Conservation (phyloP, 1,140 invertebrate genomes). For the Mizuhopecten yessoensis region DNA sequence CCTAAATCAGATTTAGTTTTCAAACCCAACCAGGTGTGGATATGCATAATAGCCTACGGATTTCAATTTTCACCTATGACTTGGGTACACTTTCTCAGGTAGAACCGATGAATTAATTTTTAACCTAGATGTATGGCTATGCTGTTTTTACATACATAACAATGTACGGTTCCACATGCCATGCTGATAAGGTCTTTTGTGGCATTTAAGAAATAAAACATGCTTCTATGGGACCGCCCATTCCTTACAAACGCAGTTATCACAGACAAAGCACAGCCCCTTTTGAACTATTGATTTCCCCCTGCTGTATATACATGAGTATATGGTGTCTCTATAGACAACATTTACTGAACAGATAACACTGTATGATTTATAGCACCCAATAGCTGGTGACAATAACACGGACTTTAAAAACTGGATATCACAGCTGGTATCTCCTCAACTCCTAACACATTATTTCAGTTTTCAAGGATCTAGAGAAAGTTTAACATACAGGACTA, state of each 20-base stretch:
- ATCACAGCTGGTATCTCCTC: background rate
- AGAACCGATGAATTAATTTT: background rate
- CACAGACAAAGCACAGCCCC: constrained; percentile 29
- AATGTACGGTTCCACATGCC: background rate
- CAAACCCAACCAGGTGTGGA: constrained; percentile 21
- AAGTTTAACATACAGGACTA: background rate
- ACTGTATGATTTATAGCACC: background rate
- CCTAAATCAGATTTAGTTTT: constrained; percentile 13
- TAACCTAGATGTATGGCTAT: background rate
- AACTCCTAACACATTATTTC: background rate
- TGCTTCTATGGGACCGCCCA: background rate
- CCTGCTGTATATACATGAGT: constrained; percentile 23
- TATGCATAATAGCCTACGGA: background rate
- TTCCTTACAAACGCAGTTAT: constrained; percentile 11
- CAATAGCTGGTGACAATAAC: background rate
- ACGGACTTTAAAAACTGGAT: background rate
- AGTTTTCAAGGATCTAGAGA: constrained; percentile 17
- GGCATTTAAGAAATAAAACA: constrained; percentile 30
- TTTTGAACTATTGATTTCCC: constrained; percentile 19
- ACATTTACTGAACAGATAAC: constrained; percentile 28
- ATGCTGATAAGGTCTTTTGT: constrained; percentile 31
- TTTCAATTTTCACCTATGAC: constrained; percentile 8
- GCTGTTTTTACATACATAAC: background rate
- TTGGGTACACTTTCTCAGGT: background rate
- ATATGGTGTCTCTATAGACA: constrained; percentile 34